Base-by-base conservation (phyloP, 2,888 invertebrate genomes). In the Yponomeuta evonymella region DNA sequence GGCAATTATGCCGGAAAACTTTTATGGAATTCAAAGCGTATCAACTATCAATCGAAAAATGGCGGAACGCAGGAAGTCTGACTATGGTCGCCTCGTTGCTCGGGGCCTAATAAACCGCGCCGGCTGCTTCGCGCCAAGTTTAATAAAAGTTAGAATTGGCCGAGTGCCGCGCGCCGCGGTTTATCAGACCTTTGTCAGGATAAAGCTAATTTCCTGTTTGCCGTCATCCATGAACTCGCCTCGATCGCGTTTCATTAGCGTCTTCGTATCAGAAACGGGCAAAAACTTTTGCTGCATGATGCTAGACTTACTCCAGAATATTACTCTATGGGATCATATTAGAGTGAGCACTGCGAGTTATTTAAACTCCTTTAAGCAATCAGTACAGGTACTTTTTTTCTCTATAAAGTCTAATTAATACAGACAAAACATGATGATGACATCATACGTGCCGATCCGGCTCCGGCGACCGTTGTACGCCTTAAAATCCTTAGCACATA, bases 131-230 rank as follows among this genome's bases (percentile, higher is more conserved):
- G 70, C 68, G 69, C 70, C 65, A 75, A 75, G 67, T 76, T 73
- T 74, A 75, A 75, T 75, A 75, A 75, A 75, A 76, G 74, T 75
- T 74, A 63, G 71, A 73, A 75, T 75, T 76, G 73, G 72, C 73
- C 71, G 71, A 69, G 67, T 65, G 72, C 71, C 72, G 72, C 70
- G 65, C 51, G 71, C 36, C 15, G 70, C 71, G 70, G 72, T 70
- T 73, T 71, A 72, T 70, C 71, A 70, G 70, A 51, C 30, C 62
- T 69, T 58, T 62, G 69, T 71, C 67, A 51, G 64, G 63, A 65
- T 73, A 69, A 74, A 75, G 71, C 70, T 74, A 73, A 77, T 79
- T 77, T 76, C 72, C 73, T 15, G 67, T 72, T 70, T 71, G 70
- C 71, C 75, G 72, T 73, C 73, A 70, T 73, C 75, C 71, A 73